Conservation (phyloP, 2,888 invertebrate genomes). For the Stenolophus ochropezus region DNA sequence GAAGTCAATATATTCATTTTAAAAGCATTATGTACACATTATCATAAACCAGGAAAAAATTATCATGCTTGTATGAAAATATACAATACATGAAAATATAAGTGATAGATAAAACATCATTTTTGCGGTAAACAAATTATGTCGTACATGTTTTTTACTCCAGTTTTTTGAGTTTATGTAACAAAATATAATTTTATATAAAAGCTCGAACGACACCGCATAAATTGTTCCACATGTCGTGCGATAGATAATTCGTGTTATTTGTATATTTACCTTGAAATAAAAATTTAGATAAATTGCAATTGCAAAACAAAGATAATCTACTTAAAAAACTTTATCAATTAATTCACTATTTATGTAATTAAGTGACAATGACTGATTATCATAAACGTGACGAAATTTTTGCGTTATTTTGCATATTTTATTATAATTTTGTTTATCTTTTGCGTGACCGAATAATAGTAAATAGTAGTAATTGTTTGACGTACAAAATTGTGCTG, state of each 20-base stretch:
- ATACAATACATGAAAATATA: not conserved
- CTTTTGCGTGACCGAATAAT: not conserved
- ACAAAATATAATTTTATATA: not conserved
- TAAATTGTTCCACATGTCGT: not conserved
- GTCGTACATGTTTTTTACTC: not conserved
- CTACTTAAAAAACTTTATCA: constrained; percentile 12
- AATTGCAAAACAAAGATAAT: constrained; percentile 30
- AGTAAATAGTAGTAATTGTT: not conserved
- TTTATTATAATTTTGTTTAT: not conserved
- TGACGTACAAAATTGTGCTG: not conserved
- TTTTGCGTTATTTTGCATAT: not conserved
- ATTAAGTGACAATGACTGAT: constrained; percentile 5
- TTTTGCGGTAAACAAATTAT: not conserved
- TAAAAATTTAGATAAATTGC: constrained; percentile 29
- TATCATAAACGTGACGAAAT: not conserved
- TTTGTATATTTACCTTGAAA: not conserved
- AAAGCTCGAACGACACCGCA: not conserved
- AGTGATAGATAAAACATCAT: no score
- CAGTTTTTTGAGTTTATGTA: no score
- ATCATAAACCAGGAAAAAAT: not conserved
- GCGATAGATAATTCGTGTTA: constrained; percentile 14
- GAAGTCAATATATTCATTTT: no score
- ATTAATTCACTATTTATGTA: constrained; percentile 13
- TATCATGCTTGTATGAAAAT: not conserved
- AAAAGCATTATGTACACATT: not conserved